A percentile compares a stretch with the other conserved stretches of the same genome.
phyloP scores from a whole-genome alignment of 2,113 vertebrate species.

The Erpornis zantholeuca region DNA sequence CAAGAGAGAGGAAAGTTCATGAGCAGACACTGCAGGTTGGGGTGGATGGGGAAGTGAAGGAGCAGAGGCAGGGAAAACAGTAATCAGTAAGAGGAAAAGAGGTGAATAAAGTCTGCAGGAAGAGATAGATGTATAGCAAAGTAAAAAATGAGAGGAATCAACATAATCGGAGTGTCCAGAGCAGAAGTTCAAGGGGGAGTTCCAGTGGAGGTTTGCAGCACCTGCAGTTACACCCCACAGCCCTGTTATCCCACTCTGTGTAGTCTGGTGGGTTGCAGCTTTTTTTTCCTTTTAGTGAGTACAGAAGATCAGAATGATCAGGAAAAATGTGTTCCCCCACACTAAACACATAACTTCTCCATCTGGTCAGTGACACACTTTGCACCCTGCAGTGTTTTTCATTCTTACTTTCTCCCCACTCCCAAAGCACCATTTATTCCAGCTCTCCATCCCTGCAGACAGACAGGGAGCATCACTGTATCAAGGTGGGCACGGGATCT shows the following conservation, averaged over 20 bases:
- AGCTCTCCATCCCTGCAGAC: not conserved
- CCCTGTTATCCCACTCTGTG: not conserved
- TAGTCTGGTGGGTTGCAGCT: not conserved
- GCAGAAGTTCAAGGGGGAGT: not conserved
- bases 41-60: not conserved
- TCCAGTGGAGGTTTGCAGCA: not conserved
- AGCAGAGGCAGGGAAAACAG: not conserved
- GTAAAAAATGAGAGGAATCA: not conserved
- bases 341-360: not conserved
- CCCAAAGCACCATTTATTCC: not conserved
- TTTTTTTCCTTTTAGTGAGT: not conserved
- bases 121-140: not conserved
- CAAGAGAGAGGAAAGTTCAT: not conserved
- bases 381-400: not conserved
- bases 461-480: not conserved
- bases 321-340: not conserved
- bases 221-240: not conserved
- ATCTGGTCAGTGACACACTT: not conserved
- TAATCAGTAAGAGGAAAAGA: not conserved
- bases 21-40: rapidly evolving
- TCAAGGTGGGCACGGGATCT: not conserved
- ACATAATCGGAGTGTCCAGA: not conserved
- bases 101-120: not conserved
- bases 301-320: not conserved
- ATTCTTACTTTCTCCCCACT: not conserved